These are phyloP conservation scores for Tetramorium simillimum DNA, from an alignment of 1,140 invertebrate species.

Conservation along the genomic window DNA sequence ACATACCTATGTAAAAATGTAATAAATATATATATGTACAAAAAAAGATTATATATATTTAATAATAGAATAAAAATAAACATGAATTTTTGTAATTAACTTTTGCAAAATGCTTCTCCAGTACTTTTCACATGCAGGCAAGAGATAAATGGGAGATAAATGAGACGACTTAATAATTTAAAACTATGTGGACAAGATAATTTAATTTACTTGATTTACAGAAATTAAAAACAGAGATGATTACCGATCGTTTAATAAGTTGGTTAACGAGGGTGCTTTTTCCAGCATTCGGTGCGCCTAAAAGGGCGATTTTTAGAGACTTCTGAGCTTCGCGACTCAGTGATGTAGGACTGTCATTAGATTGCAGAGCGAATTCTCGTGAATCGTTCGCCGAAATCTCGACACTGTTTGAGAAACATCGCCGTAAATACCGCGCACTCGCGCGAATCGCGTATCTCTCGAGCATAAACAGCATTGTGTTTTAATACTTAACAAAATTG, in stretches of 20 bases:
- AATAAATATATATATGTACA: neutral
- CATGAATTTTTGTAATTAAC: neutral
- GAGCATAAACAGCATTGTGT: slow-evolving; percentile 45
- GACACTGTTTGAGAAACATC: neutral
- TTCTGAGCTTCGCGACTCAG: slow-evolving; percentile 59
- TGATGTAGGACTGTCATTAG: neutral
- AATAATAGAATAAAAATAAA: neutral
- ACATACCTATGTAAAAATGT: slow-evolving; percentile 88
- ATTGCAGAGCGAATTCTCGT: neutral
- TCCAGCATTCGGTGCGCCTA: slow-evolving; percentile 96
- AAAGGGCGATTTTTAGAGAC: slow-evolving; percentile 93
- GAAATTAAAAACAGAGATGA: slow-evolving; percentile 14
- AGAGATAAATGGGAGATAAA: neutral
- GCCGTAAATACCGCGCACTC: slow-evolving; percentile 3
- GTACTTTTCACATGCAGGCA: neutral
- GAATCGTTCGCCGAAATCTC: neutral
- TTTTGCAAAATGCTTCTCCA: neutral
- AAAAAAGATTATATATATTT: neutral
- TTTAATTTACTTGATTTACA: neutral
- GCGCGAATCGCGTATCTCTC: neutral
- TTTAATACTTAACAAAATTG: no score
- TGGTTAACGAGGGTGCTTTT: slow-evolving; percentile 98
- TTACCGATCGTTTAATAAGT: slow-evolving; percentile 92
- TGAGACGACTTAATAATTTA: neutral
- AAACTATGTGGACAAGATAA: neutral